Evolutionary conservation across 2,797 vertebrate genomes (phyloP).

Genomic region (Knipowitschia caucasica): DNA sequence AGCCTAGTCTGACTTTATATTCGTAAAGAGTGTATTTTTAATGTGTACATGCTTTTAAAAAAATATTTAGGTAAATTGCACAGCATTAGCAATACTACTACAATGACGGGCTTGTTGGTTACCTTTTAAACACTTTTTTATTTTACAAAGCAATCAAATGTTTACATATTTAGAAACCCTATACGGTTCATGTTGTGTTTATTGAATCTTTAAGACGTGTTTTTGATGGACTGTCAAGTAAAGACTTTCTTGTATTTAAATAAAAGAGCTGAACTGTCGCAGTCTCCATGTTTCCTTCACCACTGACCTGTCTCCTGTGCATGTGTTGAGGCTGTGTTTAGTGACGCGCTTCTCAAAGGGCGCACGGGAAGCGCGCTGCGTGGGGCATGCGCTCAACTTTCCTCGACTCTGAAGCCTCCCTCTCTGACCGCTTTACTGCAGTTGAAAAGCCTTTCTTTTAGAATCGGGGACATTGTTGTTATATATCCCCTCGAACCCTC

Average conservation of each 20-base stretch:
- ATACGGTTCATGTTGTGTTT: too few species aligned
- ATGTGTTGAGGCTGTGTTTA: too few species aligned
- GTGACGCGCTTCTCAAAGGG: too few species aligned
- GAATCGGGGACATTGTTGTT: neutral
- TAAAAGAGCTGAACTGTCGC: too few species aligned
- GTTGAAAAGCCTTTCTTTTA: neutral
- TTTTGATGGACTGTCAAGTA: too few species aligned
- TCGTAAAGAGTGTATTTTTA: too few species aligned
- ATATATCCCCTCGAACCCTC: neutral
- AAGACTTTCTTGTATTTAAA: too few species aligned
- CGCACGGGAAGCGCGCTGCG: too few species aligned
- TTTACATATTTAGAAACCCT: neutral
- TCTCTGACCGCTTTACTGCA: neutral
- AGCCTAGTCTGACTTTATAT: too few species aligned
- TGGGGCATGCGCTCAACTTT: too few species aligned
- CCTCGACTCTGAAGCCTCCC: constrained; percentile 36
- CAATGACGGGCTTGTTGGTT: constrained; percentile 28
- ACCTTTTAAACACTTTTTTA: neutral
- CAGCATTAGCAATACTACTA: constrained; percentile 33
- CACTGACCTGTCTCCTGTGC: too few species aligned
- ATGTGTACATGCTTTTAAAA: constrained; percentile 9
- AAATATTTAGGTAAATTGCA: constrained; percentile 1
- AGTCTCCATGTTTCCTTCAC: too few species aligned
- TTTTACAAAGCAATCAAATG: neutral
- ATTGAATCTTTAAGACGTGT: neutral